Evolutionary conservation across 2,797 vertebrate genomes (phyloP), one percentile per base, ranked within the genome.

Genomic region (Poeciliopsis paucimaculata): DNA sequence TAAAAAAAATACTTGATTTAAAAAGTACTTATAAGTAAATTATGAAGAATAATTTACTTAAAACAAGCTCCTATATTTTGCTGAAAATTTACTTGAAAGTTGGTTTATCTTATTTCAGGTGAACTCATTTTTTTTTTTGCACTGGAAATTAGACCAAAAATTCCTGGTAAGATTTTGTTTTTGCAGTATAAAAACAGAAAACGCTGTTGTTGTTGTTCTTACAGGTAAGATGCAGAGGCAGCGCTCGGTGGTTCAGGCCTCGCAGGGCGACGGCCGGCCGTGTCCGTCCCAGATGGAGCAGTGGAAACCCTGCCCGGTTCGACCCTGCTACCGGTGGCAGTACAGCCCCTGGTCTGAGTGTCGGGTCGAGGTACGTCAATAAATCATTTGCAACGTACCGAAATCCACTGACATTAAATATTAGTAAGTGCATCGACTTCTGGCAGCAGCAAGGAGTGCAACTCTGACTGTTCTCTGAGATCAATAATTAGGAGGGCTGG

Each of bases 251-350:
- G 96, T 97, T 41, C 98, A 98, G 89, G 95, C 96, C 0, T 98
- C 97, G 87, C 98, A 98, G 94, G 98, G 98, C 2, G 98, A 99
- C 45, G 98, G 98, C 47, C 96, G 98, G 77, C 98, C 98, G 10
- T 99, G 98, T 83, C 95, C 97, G 0, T 76, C 95, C 28, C 96
- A 97, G 94, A 95, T 97, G 96, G 96, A 98, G 84, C 98, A 99
- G 89, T 97, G 96, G 95, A 99, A 98, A 87, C 97, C 98, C 6
- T 99, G 98, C 72, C 97, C 97, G 0, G 98, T 99, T 49, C 96
- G 97, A 23, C 98, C 98, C 72, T 99, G 98, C 87, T 99, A 99
- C 89, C 95, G 89, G 45, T 99, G 98, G 98, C 95, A 97, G 46
- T 99, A 98, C 43, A 95, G 98, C 83, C 88, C 94, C 70, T 99